Base-by-base conservation (phyloP, 2,888 invertebrate species). In the Ichneumoninae sp. region DNA sequence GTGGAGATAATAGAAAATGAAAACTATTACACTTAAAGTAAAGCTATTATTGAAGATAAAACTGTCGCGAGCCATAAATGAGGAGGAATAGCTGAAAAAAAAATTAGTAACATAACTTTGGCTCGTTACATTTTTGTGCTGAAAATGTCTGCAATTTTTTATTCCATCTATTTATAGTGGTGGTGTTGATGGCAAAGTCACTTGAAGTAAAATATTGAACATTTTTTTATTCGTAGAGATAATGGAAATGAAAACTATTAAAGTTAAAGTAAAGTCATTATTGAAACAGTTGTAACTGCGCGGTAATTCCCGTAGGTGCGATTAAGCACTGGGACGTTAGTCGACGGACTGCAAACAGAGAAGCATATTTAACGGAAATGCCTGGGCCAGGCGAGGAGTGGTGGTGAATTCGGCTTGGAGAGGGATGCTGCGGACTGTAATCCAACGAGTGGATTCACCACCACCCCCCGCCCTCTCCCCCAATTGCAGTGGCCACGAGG, bases 351-450 rank as follows among this genome's bases (percentile, higher is more conserved):
- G 63, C 22, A 36, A 63, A 52, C 60, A 5, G 66, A 52, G 63
- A 52, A 65, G 88, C 81, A 87, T 87, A 88, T 90, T 90, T 91
- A 90, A 92, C 91, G 91, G 89, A 91, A 69, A 81, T 76, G 75
- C 87, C 86, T 75, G 60, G 79, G 52, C 66, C 75, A 44, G 40
- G 79, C 66, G 66, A 84, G 57, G 30, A 50, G 78, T 57, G 78
- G 75, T 47, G 66, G 70, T 36, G 73, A 40, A 44, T 50, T 33
- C 44, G 54, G 54, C 44, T 63, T 63, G 68, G 76, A 81, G 63
- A 81, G 81, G 89, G 88, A 87, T 86, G 88, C 86, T 81, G 86
- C 68, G 87, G 83, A 88, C 84, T 86, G 85, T 69, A 83, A 85
- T 86, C 78, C 78, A 75, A 52, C 33, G 78, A 47, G 74, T 75